A percentile compares a stretch with the other conserved stretches of the same genome.
Conservation (phyloP, 2,888 invertebrate genomes). For the Dynastes hyllus region DNA sequence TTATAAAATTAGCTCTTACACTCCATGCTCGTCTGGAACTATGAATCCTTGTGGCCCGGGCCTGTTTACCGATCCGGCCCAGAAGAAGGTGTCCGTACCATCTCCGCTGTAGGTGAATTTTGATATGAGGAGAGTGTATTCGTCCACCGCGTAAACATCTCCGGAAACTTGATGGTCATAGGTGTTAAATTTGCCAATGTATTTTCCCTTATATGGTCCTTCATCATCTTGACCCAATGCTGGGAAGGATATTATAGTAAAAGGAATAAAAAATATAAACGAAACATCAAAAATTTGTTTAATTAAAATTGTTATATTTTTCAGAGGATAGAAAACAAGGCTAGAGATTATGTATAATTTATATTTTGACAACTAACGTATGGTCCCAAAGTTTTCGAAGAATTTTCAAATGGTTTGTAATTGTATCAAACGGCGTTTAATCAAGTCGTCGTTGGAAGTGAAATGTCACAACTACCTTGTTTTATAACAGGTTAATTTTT, state of each 20-base stretch:
- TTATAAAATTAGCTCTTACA: constrained; percentile 74
- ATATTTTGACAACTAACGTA: no score
- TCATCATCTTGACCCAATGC: constrained; percentile 75
- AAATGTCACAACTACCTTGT: no score
- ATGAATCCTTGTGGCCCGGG: constrained; percentile 95
- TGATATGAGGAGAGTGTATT: constrained; percentile 85
- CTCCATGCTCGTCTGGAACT: constrained; percentile 89
- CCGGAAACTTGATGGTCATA: constrained; percentile 95
- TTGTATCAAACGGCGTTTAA: no score
- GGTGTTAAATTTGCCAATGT: constrained; percentile 89
- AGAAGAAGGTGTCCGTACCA: constrained; percentile 93
- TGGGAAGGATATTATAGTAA: constrained; percentile 40
- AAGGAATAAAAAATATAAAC: neutral
- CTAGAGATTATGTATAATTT: no score
- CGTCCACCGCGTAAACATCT: constrained; percentile 91
- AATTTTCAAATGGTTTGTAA: no score
- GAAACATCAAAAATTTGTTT: neutral
- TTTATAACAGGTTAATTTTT: no score
- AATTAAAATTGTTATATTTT: no score
- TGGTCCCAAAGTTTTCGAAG: no score
- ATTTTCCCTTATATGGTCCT: constrained; percentile 86
- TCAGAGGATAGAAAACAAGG: no score
- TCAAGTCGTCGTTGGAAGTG: no score
- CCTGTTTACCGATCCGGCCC: constrained; percentile 91
- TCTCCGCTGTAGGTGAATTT: constrained; percentile 93